These are phyloP conservation scores for Julus scanicus DNA, from an alignment of 2,888 invertebrate species.

Conservation along the genomic window DNA sequence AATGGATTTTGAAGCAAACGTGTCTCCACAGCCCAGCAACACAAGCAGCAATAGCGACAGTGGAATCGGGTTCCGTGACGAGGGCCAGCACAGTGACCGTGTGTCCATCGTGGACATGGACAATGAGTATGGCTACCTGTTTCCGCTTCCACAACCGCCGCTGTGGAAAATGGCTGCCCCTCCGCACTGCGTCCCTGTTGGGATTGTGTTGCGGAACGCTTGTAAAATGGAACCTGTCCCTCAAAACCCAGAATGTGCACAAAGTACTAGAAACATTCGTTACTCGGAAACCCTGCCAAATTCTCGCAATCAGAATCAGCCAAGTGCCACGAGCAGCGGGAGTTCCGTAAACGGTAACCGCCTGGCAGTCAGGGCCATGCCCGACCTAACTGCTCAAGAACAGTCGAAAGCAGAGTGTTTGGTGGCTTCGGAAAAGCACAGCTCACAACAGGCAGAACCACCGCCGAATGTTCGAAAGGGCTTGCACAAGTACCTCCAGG, in stretches of 20 bases:
- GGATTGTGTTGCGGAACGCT: not conserved
- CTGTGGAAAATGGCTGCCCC: slow-evolving; percentile 16
- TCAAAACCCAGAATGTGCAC: not conserved
- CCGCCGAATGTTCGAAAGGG: slow-evolving; percentile 65
- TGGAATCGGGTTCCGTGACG: slow-evolving; percentile 92
- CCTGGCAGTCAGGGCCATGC: slow-evolving; percentile 76
- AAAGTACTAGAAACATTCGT: not conserved
- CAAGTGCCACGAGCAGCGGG: not conserved
- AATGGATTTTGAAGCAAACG: slow-evolving; percentile 60
- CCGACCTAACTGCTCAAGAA: slow-evolving; percentile 68
- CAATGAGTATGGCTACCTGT: slow-evolving; percentile 64
- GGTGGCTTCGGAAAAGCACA: slow-evolving; percentile 62
- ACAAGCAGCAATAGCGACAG: slow-evolving; percentile 92
- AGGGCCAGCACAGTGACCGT: slow-evolving; percentile 68
- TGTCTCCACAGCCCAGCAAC: slow-evolving; percentile 61
- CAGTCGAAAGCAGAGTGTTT: slow-evolving; percentile 56
- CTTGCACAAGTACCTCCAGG: slow-evolving; percentile 63
- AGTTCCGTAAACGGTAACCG: not conserved
- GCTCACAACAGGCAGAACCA: slow-evolving; percentile 61
- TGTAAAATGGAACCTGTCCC: not conserved
- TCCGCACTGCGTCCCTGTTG: not conserved
- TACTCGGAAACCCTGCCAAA: slow-evolving; percentile 59
- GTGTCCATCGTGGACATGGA: slow-evolving; percentile 64
- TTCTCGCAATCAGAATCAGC: slow-evolving; percentile 61
- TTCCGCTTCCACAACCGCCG: slow-evolving; percentile 58